Conservation (phyloP, 2,797 vertebrate genomes). For the Pterois miles region DNA sequence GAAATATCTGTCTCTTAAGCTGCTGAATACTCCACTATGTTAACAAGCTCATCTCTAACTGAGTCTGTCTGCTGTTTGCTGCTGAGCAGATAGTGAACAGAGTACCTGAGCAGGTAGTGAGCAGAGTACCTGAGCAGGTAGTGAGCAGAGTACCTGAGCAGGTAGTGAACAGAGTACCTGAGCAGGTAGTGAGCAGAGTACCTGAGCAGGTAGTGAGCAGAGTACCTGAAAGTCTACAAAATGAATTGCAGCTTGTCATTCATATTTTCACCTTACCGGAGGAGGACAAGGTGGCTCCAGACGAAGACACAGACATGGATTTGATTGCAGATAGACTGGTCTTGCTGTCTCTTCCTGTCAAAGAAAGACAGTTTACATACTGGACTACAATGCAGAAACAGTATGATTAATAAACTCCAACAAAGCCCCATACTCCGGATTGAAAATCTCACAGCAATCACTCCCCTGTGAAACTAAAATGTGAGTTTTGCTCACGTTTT, state of each 20-base stretch:
- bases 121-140: too few relatives aligned
- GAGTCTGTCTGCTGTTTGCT: too few relatives aligned
- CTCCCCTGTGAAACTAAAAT: not conserved
- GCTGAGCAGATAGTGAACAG: too few relatives aligned
- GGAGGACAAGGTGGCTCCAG: slow-evolving; percentile 77
- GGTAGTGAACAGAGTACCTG: too few relatives aligned
- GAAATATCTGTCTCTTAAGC: too few relatives aligned
- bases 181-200: too few relatives aligned
- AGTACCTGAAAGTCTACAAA: too few relatives aligned
- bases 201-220: too few relatives aligned
- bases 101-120: too few relatives aligned
- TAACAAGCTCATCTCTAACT: too few relatives aligned
- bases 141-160: too few relatives aligned
- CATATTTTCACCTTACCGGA: slow-evolving; percentile 23
- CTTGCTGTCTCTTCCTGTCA: slow-evolving; percentile 91
- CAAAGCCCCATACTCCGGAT: not conserved
- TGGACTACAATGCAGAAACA: not conserved
- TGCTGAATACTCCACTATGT: too few relatives aligned
- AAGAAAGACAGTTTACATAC: slow-evolving; percentile 5
- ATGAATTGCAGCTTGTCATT: not conserved
- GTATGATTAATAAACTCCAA: not conserved
- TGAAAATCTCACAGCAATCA: not conserved
- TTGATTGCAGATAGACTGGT: slow-evolving; percentile 84
- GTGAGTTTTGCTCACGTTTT: slow-evolving; percentile 86
- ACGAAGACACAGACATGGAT: slow-evolving; percentile 85